Evolutionary conservation across 2,888 invertebrate genomes (phyloP), one percentile per base, ranked within the genome.

Genomic region (Ligdia adustata): DNA sequence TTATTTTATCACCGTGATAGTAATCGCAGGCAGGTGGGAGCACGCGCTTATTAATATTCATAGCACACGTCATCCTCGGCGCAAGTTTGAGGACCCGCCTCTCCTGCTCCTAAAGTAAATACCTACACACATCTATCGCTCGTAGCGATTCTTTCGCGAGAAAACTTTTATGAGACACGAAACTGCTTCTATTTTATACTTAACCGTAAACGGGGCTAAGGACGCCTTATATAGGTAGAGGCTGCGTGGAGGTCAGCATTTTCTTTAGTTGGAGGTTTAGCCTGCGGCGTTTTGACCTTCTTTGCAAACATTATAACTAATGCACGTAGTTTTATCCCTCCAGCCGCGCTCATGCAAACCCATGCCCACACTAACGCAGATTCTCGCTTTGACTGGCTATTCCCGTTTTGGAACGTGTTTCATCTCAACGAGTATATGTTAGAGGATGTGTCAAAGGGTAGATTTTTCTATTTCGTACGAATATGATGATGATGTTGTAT

Each of bases 31-130:
- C 72, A 76, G 75, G 78, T 77, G 72, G 64, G 62, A 59, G 71
- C 66, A 66, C 66, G 71, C 70, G 66, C 69, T 72, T 73, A 84
- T 89, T 83, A 88, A 86, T 87, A 89, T 89, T 86, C 86, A 87
- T 84, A 69, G 69, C 75, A 66, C 74, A 69, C 73, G 72, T 74
- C 72, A 75, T 64, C 69, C 72, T 62, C 69, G 59, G 60, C 44
- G 60, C 58, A 67, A 71, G 74, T 73, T 75, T 67, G 64, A 61
- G 65, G 61, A 70, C 67, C 72, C 55, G 48, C 57, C 53, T 46
- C 27, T 48, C 27, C 12, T 11, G 16, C 34, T 28, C 22, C 3
- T 28, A 29, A 44, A 22, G 48, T 38, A 31, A 39, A 29, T 22
- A 26, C 22, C 4, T 31, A 33, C 6, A 6, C 5, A 16, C 16